These are phyloP conservation scores for Bacillus rossius DNA, from an alignment of 1,140 invertebrate species.

Conservation along the genomic window DNA sequence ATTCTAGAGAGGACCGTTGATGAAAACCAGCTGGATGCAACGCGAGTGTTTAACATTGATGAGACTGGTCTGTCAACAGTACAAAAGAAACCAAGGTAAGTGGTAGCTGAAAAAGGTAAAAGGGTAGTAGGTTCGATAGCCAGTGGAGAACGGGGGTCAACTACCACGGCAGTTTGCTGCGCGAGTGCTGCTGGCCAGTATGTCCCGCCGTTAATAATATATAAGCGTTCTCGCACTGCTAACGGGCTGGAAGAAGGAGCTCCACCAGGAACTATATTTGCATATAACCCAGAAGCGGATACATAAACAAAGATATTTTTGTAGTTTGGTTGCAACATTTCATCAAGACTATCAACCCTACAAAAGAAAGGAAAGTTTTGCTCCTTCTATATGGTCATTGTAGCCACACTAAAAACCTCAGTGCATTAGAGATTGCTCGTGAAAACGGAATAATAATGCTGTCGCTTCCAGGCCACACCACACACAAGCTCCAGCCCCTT, in stretches of 20 bases:
- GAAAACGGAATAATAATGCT: constrained; percentile 9
- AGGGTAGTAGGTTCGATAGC: constrained; percentile 38
- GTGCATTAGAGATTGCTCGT: constrained; percentile 1
- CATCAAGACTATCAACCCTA: background rate
- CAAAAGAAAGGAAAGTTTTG: background rate
- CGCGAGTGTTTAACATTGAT: constrained; percentile 40
- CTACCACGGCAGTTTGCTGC: constrained; percentile 38
- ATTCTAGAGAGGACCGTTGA: constrained; percentile 26
- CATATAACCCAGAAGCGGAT: constrained; percentile 9
- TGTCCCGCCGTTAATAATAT: constrained; percentile 31
- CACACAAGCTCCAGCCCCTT: constrained; percentile 11
- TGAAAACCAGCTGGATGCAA: constrained; percentile 28
- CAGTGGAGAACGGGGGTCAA: constrained; percentile 40
- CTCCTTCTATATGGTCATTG: background rate
- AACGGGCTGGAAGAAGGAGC: constrained; percentile 29
- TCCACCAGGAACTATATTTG: constrained; percentile 10
- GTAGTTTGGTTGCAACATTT: constrained; percentile 11
- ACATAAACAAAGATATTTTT: constrained; percentile 6
- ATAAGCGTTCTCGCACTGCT: too few species aligned
- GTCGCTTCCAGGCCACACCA: constrained; percentile 10
- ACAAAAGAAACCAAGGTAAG: constrained; percentile 29
- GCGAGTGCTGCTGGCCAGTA: too few species aligned
- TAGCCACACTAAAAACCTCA: constrained; percentile 15
- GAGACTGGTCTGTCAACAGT: constrained; percentile 30
- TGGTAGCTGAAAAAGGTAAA: constrained; percentile 31